These are phyloP conservation scores for Rachycentron canadum DNA, from an alignment of 2,797 vertebrate species.

Conservation along the genomic window DNA sequence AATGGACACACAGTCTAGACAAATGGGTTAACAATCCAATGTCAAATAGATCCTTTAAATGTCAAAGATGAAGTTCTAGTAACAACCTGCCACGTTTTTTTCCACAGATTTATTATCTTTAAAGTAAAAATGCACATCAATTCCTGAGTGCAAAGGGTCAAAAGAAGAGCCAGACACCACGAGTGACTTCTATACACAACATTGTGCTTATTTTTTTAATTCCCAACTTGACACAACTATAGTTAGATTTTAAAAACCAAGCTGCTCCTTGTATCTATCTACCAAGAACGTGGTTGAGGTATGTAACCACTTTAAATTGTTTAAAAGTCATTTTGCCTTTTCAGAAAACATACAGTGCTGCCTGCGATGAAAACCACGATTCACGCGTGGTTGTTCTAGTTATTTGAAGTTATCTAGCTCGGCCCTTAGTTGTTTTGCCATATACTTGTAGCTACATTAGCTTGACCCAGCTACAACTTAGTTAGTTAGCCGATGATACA, in stretches of 20 bases:
- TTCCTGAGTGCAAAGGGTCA: neutral
- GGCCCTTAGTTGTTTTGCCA: neutral
- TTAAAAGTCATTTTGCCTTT: no score
- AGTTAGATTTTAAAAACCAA: neutral
- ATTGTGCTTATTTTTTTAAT: neutral
- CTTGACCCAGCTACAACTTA: neutral
- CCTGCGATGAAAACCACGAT: neutral
- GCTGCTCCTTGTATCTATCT: neutral
- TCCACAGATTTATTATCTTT: neutral
- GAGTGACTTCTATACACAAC: neutral
- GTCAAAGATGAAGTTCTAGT: neutral
- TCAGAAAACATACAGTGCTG: no score
- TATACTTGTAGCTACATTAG: neutral
- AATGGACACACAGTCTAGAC: no score
- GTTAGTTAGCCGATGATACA: neutral
- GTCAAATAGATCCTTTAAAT: neutral
- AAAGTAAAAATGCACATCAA: neutral
- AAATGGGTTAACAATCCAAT: neutral
- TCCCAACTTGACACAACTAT: neutral
- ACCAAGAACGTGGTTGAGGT: neutral
- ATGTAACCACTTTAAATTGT: neutral
- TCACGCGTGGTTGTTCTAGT: neutral
- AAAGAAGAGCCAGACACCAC: neutral
- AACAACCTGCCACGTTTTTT: neutral
- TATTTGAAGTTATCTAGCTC: neutral